These are phyloP conservation scores for Amphiura filiformis DNA, from an alignment of 35 echinoderm and acorn worm species.

Conservation along the genomic window DNA sequence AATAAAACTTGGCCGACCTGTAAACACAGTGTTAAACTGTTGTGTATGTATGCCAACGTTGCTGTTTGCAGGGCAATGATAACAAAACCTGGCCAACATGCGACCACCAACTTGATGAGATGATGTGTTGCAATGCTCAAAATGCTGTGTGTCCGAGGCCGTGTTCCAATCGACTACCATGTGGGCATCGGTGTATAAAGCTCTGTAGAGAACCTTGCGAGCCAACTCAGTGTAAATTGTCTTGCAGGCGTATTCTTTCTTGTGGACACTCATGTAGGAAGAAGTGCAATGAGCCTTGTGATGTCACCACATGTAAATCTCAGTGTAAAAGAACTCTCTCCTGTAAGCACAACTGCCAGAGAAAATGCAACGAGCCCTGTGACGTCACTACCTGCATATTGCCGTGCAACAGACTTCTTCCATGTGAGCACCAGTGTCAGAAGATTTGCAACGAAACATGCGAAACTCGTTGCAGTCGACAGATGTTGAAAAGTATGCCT, in stretches of 20 bases:
- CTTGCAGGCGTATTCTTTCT: background rate
- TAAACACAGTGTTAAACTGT: background rate
- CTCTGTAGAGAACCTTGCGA: background rate
- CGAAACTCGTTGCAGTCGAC: background rate
- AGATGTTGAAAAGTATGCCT: background rate
- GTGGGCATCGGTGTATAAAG: background rate
- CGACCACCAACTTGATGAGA: background rate
- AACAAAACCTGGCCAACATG: background rate
- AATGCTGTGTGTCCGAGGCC: background rate
- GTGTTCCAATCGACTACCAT: background rate
- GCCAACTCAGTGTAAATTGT: background rate
- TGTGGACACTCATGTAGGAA: background rate
- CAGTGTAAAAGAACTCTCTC: background rate
- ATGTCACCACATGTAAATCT: background rate
- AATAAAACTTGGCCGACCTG: background rate
- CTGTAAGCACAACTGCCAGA: background rate
- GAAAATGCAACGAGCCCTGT: background rate
- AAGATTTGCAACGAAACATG: background rate
- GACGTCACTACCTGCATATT: background rate
- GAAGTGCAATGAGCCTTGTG: background rate
- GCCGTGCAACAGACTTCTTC: background rate
- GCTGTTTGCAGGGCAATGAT: background rate
- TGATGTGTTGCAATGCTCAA: background rate
- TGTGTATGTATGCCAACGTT: background rate
- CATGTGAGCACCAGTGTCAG: background rate